Evolutionary conservation across 2,888 invertebrate genomes (phyloP).

Genomic region (Tachina lurida): DNA sequence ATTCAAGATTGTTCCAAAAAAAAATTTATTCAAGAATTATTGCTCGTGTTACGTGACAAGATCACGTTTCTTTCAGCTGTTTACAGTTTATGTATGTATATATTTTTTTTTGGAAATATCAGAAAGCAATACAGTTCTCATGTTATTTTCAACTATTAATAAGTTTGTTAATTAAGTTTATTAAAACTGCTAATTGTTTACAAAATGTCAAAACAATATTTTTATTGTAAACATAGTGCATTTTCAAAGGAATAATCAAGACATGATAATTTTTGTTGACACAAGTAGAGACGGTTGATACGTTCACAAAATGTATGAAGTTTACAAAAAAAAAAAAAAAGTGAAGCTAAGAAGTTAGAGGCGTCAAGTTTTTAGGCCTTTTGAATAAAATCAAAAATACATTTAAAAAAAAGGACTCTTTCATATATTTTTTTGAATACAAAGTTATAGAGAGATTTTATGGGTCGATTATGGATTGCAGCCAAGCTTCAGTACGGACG

Average conservation of each 20-base stretch:
- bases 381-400: neutral
- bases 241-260: slow-evolving; percentile 37
- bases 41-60: neutral
- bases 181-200: slow-evolving; percentile 49
- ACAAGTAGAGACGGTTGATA: neutral
- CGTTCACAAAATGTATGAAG: neutral
- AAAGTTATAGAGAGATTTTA: too few relatives aligned
- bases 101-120: neutral
- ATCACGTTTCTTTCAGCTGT: slow-evolving; percentile 14
- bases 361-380: neutral
- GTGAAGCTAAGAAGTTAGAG: neutral
- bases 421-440: too few relatives aligned
- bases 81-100: neutral
- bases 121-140: neutral
- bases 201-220: slow-evolving; percentile 40
- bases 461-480: too few relatives aligned
- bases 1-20: neutral
- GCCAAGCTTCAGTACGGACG: too few relatives aligned
- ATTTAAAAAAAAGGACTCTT: too few relatives aligned
- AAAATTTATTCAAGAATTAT: neutral
- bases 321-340: neutral
- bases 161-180: slow-evolving; percentile 28
- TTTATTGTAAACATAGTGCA: slow-evolving; percentile 24
- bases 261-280: slow-evolving; percentile 14
- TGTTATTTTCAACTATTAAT: neutral